Evolutionary conservation across 1,140 invertebrate genomes (phyloP), one percentile per base, ranked within the genome.

Genomic region (Catajapyx aquilonaris): DNA sequence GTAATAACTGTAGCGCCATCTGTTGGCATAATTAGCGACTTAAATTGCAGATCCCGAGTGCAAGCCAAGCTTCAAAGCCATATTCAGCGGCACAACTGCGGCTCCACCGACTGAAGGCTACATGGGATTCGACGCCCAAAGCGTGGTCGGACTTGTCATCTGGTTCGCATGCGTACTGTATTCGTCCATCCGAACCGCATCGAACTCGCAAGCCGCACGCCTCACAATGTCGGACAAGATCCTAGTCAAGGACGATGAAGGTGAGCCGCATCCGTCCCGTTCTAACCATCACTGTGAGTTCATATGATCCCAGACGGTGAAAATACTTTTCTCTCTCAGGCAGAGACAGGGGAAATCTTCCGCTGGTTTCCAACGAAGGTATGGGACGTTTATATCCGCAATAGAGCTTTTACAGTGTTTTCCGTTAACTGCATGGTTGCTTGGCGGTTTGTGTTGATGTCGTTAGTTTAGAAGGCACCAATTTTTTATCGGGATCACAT

Each of bases 121-220:
- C 55, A 57, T 66, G 22, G 64, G 64, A 10, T 83, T 88, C 53
- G 83, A 88, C 56, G 73, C 77, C 40, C 71, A 87, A 52, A 78
- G 84, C 44, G 77, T 96, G 39, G 73, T 97, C 41, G 85, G 86
- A 17, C 64, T 98, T 22, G 56, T 84, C 7, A 81, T 98, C 46
- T 98, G 88, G 84, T 76, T 93, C 47, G 69, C 76, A 48, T 95
- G 88, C 57, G 81, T 99, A 17, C 64, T 98, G 11, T 98, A 97
- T 58, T 93, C 88, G 21, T 87, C 77, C 41, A 66, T 93, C 15
- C 68, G 81, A 13, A 81, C 81, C 7, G 81, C 80, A 11, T 81
- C 80, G 9, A 76, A 71, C 44, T 74, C 71, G 34, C 59, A 63
- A 45, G 44, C 57, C 0, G 74, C 74, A 1, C 78, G 74, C 53